Evolutionary conservation across 1,140 invertebrate genomes (phyloP).

Genomic region (Drosophila littoralis): DNA sequence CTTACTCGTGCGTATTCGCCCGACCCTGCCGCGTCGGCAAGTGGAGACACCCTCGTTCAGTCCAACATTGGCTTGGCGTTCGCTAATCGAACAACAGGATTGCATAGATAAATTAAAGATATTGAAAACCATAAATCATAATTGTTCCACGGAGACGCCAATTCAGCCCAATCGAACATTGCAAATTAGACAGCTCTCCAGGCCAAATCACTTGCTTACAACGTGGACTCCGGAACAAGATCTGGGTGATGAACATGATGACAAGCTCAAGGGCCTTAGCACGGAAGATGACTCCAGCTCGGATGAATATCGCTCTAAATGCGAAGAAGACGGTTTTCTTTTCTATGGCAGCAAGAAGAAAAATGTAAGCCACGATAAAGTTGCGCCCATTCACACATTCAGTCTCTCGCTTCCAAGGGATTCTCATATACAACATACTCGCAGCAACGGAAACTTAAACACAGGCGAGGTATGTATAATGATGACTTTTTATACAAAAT

Average conservation of each 20-base stretch:
- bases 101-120: constrained; percentile 10
- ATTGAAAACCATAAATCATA: constrained; percentile 15
- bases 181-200: constrained; percentile 16
- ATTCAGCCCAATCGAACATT: constrained; percentile 36
- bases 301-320: constrained; percentile 57
- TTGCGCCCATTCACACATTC: constrained; percentile 86
- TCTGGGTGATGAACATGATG: constrained; percentile 85
- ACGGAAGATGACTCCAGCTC: constrained; percentile 51
- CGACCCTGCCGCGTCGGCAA: constrained; percentile 91
- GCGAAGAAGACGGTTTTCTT: constrained; percentile 39
- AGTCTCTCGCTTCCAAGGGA: constrained; percentile 89
- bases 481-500: not conserved
- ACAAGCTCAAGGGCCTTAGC: constrained; percentile 87
- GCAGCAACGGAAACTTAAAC: constrained; percentile 31
- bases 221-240: constrained; percentile 94
- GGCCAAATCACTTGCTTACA: constrained; percentile 41
- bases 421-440: constrained; percentile 84
- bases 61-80: constrained; percentile 92
- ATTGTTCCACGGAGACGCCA: constrained; percentile 29
- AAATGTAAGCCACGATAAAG: constrained; percentile 8
- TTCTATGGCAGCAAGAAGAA: constrained; percentile 55
- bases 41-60: constrained; percentile 91
- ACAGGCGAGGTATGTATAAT: constrained; percentile 29
- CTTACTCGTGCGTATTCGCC: constrained; percentile 89
- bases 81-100: constrained; percentile 84